phyloP scores from a whole-genome alignment of 2,888 invertebrate genomes.

The Pyrocoelia pectoralis region DNA sequence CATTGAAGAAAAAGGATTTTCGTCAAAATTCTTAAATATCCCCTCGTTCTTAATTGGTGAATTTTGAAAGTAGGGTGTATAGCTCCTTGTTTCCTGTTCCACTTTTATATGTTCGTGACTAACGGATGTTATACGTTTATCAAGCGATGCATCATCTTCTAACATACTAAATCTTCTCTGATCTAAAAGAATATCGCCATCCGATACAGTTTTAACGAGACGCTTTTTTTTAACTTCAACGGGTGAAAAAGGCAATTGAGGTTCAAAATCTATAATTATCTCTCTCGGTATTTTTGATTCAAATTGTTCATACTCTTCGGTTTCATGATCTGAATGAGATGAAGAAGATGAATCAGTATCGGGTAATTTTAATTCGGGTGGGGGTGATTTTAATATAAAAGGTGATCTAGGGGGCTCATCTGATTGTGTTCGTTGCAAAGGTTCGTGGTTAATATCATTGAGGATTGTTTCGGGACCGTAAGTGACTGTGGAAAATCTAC shows the following conservation, averaged over 20 bases:
- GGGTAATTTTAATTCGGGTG: slow-evolving; percentile 56
- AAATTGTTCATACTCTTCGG: slow-evolving; percentile 56
- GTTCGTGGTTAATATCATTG: slow-evolving; percentile 71
- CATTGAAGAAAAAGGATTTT: slow-evolving; percentile 54
- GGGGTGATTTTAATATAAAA: slow-evolving; percentile 68
- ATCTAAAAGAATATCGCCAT: slow-evolving; percentile 78
- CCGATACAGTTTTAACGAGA: slow-evolving; percentile 80
- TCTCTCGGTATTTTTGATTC: slow-evolving; percentile 76
- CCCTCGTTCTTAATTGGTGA: slow-evolving; percentile 69
- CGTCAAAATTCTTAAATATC: slow-evolving; percentile 60
- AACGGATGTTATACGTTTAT: slow-evolving; percentile 63
- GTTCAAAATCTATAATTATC: slow-evolving; percentile 89
- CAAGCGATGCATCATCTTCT: slow-evolving; percentile 59
- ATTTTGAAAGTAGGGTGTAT: slow-evolving; percentile 61
- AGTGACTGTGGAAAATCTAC: slow-evolving; percentile 58
- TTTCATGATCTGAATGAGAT: slow-evolving; percentile 52
- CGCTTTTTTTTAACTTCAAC: slow-evolving; percentile 59
- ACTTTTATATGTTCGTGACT: slow-evolving; percentile 68
- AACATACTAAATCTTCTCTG: slow-evolving; percentile 62
- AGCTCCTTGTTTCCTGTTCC: slow-evolving; percentile 47
- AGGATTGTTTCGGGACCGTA: slow-evolving; percentile 48
- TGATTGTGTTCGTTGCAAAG: slow-evolving; percentile 82
- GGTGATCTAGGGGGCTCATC: slow-evolving; percentile 85
- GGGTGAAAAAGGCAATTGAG: slow-evolving; percentile 68
- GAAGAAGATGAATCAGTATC: slow-evolving; percentile 55